Evolutionary conservation across 2,797 vertebrate genomes (phyloP), one percentile per base, ranked within the genome.

Genomic region (Helicolenus hilgendorfi): DNA sequence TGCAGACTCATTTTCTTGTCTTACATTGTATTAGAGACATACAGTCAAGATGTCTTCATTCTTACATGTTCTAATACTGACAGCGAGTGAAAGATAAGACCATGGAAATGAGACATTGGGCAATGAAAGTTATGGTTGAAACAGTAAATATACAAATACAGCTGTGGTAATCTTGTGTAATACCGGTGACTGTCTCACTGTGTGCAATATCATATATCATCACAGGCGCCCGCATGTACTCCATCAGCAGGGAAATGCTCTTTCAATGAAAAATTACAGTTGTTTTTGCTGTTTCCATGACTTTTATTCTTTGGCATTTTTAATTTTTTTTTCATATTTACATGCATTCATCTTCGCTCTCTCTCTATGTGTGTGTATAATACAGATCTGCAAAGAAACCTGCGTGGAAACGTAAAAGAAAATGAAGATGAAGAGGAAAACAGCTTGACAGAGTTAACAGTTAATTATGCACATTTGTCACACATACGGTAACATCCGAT

Each of bases 391-490:
- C 45, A 68, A 64, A 49, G 29, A 36, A 58, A 13, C 24, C 41
- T 49, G 18, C 6, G 11, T 70, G 8, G 22, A 75, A 45, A 79
- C 15, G 63, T 35, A 77, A 6, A 60, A 36, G 26, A 11, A 5
- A 74, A 72, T 8, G n/a, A 84, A 62, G 64, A 75, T n/a, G 15
- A 84, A 62, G 35, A 79, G 8, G 69, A 81, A 15, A 77, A 84
- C 31, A 31, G 20, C 27, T 38, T 6, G 26, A 45, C 33, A 24
- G 26, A 63, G n/a, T 67, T 29, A 63, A 33, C 14, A 64, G 27
- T 38, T 31, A 45, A 60, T 80, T n/a, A 60, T 64, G 20, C 10
- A 9, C 38, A 59, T 53, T 70, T 55, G 20, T 73, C 22, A 55
- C 26, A 38, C 27, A 2, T 13, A 29, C 41, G 1, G 4, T 27